These are phyloP conservation scores for Daktulosphaira vitifoliae DNA, from an alignment of 1,140 invertebrate genomes.

Conservation along the genomic window DNA sequence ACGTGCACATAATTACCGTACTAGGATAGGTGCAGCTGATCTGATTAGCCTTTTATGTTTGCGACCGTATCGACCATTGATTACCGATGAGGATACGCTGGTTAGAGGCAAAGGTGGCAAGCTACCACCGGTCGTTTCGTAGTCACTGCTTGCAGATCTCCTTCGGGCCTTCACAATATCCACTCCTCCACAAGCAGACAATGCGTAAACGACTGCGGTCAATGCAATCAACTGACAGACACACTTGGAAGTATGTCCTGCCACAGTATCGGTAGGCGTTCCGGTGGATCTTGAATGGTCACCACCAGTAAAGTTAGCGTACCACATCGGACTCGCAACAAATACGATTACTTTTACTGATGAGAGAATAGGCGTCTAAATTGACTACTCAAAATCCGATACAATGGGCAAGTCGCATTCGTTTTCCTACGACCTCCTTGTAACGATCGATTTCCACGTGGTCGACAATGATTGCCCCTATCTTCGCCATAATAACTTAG, in stretches of 20 bases:
- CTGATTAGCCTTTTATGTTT: neutral
- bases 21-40: neutral
- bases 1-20: too few relatives aligned
- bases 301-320: neutral
- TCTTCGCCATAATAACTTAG: too few relatives aligned
- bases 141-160: too few relatives aligned
- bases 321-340: neutral
- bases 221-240: conserved; percentile 1
- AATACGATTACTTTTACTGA: too few relatives aligned
- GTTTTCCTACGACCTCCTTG: too few relatives aligned
- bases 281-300: neutral
- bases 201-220: neutral
- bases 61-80: neutral
- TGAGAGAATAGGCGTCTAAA: too few relatives aligned
- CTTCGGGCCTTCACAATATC: neutral
- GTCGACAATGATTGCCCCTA: too few relatives aligned
- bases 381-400: too few relatives aligned
- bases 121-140: too few relatives aligned
- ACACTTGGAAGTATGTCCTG: neutral
- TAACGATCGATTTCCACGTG: too few relatives aligned
- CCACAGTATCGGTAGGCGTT: neutral
- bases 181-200: neutral
- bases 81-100: too few relatives aligned
- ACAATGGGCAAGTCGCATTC: too few relatives aligned
- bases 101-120: neutral